A percentile compares a stretch with the other conserved stretches of the same genome.
phyloP scores from a whole-genome alignment of 2,888 invertebrate species.

The Alsophila aescularia region DNA sequence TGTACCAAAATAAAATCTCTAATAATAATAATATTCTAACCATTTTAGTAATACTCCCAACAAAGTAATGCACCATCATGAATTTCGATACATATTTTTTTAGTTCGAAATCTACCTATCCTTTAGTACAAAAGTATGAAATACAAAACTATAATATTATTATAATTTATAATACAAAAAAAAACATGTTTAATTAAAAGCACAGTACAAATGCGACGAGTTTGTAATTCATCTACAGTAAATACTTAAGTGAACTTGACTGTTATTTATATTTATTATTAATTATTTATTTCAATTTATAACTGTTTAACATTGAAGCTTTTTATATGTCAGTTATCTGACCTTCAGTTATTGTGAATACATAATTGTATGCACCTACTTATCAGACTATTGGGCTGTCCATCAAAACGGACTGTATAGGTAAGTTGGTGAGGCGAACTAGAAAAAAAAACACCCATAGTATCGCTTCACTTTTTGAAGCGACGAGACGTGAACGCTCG shows the following conservation, averaged over 20 bases:
- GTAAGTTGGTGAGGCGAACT: too few species aligned
- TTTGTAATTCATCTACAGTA: not conserved
- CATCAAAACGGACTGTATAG: not conserved
- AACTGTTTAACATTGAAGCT: not conserved
- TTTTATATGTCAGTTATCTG: not conserved
- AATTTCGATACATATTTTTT: not conserved
- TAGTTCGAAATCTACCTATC: not conserved
- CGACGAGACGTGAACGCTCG: too few species aligned
- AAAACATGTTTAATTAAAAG: not conserved
- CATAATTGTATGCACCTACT: not conserved
- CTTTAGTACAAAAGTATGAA: slow-evolving; percentile 9
- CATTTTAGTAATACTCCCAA: too few species aligned
- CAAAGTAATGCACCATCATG: not conserved
- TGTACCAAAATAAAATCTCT: slow-evolving; percentile 21
- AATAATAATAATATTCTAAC: not conserved
- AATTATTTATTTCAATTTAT: too few species aligned
- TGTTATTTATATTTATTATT: not conserved
- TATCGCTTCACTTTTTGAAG: too few species aligned
- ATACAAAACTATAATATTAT: slow-evolving; percentile 1
- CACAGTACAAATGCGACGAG: not conserved
- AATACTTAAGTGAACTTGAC: not conserved
- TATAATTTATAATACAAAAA: too few species aligned
- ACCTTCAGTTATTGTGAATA: too few species aligned
- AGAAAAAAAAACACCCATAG: too few species aligned
- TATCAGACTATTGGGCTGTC: not conserved